Base-by-base conservation (phyloP, 2,888 invertebrate genomes). In the Cynaeus angustus region DNA sequence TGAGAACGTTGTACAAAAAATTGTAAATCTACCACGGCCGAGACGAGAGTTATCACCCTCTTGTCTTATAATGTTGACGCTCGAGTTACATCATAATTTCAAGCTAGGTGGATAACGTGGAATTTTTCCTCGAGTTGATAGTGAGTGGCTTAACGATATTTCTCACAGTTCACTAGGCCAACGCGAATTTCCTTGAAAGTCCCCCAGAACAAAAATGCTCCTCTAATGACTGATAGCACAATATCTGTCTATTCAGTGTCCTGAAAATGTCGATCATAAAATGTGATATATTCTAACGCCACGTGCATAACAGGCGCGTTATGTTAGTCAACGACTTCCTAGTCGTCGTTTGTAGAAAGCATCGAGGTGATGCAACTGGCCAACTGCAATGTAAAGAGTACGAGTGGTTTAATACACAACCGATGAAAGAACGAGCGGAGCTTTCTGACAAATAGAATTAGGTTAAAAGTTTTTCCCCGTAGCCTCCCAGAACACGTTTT, bases 361-460 rank as follows among this genome's bases (percentile, higher is more conserved):
- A 13, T 10, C 8, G 10, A 14, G 28, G 64, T 52, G 62, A 65
- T 65, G 58, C 56, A 26, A 38, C 70, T 76, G 80, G 75, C 12
- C 77, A 55, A 72, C 73, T 79, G 75, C 56, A 64, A 66, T 69
- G 74, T 77, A 77, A 79, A 80, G 75, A 75, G 77, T 75, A 74
- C 72, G 76, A 78, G 77, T 76, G 76, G 74, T 77, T 77, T 77
- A 77, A 79, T 78, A 78, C 73, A 71, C 71, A 67, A 73, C 75
- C 77, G 77, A 78, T 78, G 78, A 78, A 78, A 78, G 79, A 77
- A 75, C 76, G 74, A 73, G 75, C 74, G 67, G 71, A 76, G 77
- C 78, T 78, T 79, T 79, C 78, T 77, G 77, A 78, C 76, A 78
- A 79, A 78, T 77, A 77, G 78, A 81, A 79, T 80, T 80, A 77